phyloP scores from a whole-genome alignment of 2,797 vertebrate genomes.

The Pseudomugil tenellus region DNA sequence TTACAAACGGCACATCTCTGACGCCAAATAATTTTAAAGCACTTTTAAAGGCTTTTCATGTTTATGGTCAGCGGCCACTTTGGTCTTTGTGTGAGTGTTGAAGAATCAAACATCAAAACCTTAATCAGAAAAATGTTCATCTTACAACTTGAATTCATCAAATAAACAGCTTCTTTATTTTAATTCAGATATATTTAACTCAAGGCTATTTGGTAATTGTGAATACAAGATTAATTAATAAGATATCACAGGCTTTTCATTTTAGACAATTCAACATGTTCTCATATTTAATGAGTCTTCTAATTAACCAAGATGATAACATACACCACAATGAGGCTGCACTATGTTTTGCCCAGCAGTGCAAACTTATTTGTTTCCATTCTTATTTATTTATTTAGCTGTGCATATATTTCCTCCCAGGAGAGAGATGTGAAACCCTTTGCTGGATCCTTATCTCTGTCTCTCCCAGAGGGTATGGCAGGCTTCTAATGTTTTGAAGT shows the following conservation, averaged over 20 bases:
- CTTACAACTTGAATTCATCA: conserved; percentile 62
- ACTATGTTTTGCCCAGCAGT: conserved; percentile 67
- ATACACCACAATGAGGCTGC: conserved; percentile 48
- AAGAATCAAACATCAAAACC: conserved; percentile 45
- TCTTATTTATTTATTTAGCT: conserved; percentile 68
- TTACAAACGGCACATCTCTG: conserved; percentile 7
- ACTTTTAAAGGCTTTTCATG: neutral
- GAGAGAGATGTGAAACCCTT: conserved; percentile 61
- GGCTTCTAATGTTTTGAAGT: conserved; percentile 65
- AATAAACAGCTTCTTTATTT: conserved; percentile 44
- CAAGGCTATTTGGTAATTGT: conserved; percentile 70
- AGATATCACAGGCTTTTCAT: conserved; percentile 76
- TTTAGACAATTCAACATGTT: conserved; percentile 75
- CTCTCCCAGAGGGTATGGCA: conserved; percentile 53
- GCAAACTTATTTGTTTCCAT: conserved; percentile 63
- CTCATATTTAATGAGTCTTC: conserved; percentile 71
- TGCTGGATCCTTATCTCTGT: conserved; percentile 63
- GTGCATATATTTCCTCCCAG: conserved; percentile 65
- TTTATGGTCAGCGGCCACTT: neutral
- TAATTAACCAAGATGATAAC: conserved; percentile 74
- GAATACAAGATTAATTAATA: conserved; percentile 79
- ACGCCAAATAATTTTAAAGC: conserved; percentile 23
- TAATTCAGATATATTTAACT: conserved; percentile 63
- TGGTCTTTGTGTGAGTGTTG: conserved; percentile 17
- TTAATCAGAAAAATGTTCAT: conserved; percentile 49